phyloP scores from a whole-genome alignment of 2,888 invertebrate genomes.

The Drosophila borealis region DNA sequence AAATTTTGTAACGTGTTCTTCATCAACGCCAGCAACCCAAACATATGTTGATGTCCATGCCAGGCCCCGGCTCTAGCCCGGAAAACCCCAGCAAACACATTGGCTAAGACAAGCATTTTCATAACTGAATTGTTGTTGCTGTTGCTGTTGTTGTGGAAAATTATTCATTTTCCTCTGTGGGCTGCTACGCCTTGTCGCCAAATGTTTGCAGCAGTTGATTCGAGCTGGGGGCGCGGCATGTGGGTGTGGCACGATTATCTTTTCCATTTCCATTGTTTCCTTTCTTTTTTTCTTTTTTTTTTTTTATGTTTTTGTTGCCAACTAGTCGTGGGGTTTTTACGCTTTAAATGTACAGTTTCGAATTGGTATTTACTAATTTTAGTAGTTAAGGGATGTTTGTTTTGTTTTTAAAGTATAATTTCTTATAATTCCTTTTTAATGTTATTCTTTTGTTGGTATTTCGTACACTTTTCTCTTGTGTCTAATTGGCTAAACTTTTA shows the following conservation, averaged over 20 bases:
- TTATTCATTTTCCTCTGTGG: conserved; percentile 14
- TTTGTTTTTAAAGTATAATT: conserved; percentile 63
- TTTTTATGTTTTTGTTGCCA: conserved; percentile 18
- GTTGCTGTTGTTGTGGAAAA: too few relatives aligned
- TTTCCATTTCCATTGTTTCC: conserved; percentile 9
- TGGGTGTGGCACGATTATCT: conserved; percentile 11
- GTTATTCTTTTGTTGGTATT: conserved; percentile 51
- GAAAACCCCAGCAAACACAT: neutral
- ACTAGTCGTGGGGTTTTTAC: conserved; percentile 28
- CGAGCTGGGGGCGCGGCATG: conserved; percentile 1
- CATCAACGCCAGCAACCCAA: conserved; percentile 17
- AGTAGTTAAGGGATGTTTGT: conserved; percentile 67
- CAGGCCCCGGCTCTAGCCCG: conserved; percentile 6
- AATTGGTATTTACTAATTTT: conserved; percentile 77
- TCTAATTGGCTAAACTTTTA: conserved; percentile 79
- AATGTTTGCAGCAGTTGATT: conserved; percentile 1
- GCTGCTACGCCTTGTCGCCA: conserved; percentile 47
- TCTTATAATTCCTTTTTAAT: conserved; percentile 53
- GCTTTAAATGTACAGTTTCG: conserved; percentile 75
- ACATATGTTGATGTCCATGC: conserved; percentile 17
- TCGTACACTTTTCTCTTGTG: conserved; percentile 60
- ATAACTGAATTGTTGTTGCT: neutral
- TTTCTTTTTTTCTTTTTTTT: conserved; percentile 2
- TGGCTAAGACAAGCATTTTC: conserved; percentile 42
- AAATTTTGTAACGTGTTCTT: conserved; percentile 73